These are phyloP conservation scores for human (Homo sapiens) DNA, from an alignment of 2,113 vertebrate genomes.

Conservation along the genomic window DNA sequence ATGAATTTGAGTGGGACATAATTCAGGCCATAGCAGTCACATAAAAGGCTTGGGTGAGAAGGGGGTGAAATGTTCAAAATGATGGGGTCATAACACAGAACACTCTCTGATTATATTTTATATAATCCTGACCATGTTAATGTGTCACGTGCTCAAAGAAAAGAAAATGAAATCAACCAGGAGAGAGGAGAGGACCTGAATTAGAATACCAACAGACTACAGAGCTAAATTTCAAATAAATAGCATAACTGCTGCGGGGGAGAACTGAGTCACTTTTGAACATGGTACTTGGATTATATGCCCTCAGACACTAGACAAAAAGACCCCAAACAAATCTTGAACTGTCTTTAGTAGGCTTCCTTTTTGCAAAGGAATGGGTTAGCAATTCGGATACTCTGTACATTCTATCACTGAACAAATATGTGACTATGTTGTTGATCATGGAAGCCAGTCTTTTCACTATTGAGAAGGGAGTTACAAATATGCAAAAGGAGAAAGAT, in stretches of 20 bases:
- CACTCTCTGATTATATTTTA: not conserved
- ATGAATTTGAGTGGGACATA: not conserved
- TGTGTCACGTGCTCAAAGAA: not conserved
- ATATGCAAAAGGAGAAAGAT: not conserved
- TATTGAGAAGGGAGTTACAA: not conserved
- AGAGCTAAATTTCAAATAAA: not conserved
- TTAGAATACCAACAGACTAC: not conserved
- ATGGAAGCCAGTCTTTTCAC: not conserved
- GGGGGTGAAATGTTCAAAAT: too few relatives aligned
- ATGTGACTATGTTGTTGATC: not conserved
- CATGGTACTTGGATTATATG: not conserved
- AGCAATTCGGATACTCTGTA: conserved; percentile 5
- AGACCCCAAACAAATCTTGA: not conserved
- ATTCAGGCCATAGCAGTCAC: not conserved
- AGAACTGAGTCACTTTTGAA: not conserved
- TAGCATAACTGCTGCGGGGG: not conserved
- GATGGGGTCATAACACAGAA: not conserved
- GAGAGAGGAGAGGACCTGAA: not conserved
- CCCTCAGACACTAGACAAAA: not conserved
- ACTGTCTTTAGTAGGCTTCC: not conserved
- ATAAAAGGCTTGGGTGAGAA: not conserved
- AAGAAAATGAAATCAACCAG: not conserved
- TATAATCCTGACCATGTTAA: not conserved
- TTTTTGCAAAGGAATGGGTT: not conserved
- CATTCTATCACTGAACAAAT: not conserved